Conservation (phyloP, 2,888 invertebrate species). For the Parasteatoda lunata region DNA sequence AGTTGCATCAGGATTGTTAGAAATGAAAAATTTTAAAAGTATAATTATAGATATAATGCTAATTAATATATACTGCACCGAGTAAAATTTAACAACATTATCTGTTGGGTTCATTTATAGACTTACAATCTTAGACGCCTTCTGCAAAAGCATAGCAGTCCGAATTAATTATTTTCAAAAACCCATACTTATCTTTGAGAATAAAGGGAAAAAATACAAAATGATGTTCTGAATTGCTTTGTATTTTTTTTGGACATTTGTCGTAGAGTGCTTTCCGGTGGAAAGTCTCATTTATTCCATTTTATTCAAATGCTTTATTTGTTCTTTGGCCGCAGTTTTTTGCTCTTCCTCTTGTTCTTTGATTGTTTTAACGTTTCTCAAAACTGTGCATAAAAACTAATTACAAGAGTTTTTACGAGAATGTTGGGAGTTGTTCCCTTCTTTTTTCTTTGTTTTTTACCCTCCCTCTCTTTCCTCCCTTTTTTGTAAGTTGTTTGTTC, state of each 20-base stretch:
- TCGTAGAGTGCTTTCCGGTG: neutral
- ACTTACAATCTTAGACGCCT: too few species aligned
- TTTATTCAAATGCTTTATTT: constrained; percentile 1
- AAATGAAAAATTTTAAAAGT: too few species aligned
- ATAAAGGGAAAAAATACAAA: neutral
- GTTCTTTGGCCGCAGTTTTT: neutral
- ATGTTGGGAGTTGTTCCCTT: neutral
- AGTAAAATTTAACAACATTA: too few species aligned
- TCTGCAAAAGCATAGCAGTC: too few species aligned
- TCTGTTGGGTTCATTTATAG: too few species aligned
- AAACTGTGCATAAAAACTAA: constrained; percentile 20
- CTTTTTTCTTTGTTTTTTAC: neutral
- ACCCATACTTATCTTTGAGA: too few species aligned
- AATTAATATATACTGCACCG: too few species aligned
- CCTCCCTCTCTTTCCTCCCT: neutral
- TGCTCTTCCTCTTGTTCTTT: neutral
- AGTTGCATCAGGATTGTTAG: too few species aligned
- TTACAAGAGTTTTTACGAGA: constrained; percentile 5
- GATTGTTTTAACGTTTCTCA: constrained; percentile 16
- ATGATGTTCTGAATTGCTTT: neutral
- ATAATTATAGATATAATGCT: too few species aligned
- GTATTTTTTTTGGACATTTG: neutral
- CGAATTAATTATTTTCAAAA: too few species aligned
- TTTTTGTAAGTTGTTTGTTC: neutral
- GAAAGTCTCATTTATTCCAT: neutral